Evolutionary conservation across 2,113 vertebrate genomes (phyloP), one percentile per base, ranked within the genome.

Genomic region (Rhombomys opimus): DNA sequence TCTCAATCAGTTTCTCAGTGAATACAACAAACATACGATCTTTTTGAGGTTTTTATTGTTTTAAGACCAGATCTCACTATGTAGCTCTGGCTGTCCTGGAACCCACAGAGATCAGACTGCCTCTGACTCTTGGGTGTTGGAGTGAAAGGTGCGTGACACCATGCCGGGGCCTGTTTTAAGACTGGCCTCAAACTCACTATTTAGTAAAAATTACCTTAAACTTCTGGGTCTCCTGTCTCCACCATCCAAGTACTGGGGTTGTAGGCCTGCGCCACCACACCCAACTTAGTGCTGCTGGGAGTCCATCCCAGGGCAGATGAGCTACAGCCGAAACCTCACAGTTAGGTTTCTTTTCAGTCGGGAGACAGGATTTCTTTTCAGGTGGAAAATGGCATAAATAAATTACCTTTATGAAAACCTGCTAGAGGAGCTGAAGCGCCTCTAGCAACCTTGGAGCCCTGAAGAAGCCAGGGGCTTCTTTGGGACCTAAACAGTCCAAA

Each of bases 401-500:
- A 20, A 72, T n/a, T 3, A 52, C 20, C 30, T 92, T 95, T 61
- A 81, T 35, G 50, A 84, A 81, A 93, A 73, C 77, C 3, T 78
- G 59, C 20, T 67, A 90, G 52, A 14, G n/a, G n/a, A 12, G 35
- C 87, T 70, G 77, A 17, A 46, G 38, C 89, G 59, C 14, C 75
- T 25, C 73, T 32, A 22, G 61, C 23, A 95, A 41, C n/a, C 67
- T 73, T 46, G 14, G 8, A 61, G 38, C 59, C 20, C 38, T 7
- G 46, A 78, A n/a, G 32, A 46, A 46, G 38, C 12, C 0, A 52
- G 46, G n/a, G 67, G 30, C 22, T 95, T 97, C 85, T 73, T 81
- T 82, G 78, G 54, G 30, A 94, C 67, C 61, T 87, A 78, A 78
- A 84, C 2, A 96, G 65, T 89, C 59, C 95, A 67, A 96, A 96